These are phyloP conservation scores for Pantala flavescens DNA, from an alignment of 1,140 invertebrate species.

Conservation along the genomic window DNA sequence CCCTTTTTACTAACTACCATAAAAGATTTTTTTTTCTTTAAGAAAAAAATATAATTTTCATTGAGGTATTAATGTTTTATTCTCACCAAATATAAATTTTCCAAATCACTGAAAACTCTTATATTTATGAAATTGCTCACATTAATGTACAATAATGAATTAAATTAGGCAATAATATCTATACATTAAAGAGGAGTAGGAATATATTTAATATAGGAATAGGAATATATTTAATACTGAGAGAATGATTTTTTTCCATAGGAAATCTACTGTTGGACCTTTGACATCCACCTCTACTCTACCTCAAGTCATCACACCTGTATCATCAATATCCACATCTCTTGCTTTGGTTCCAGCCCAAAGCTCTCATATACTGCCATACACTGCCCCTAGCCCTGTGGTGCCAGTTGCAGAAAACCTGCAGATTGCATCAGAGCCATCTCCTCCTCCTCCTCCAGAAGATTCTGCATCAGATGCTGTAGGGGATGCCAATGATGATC, in stretches of 20 bases:
- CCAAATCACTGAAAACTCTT: too few relatives aligned
- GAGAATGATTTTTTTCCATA: conserved; percentile 19
- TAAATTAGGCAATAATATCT: too few relatives aligned
- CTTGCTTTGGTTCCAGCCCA: conserved; percentile 29
- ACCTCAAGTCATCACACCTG: not conserved
- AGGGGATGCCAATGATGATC: conserved; percentile 32
- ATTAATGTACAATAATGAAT: too few relatives aligned
- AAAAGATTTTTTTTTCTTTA: too few relatives aligned
- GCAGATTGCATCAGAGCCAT: conserved; percentile 20
- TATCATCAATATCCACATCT: not conserved
- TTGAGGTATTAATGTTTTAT: too few relatives aligned
- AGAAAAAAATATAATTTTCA: too few relatives aligned
- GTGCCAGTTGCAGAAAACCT: not conserved
- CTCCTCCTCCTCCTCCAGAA: conserved; percentile 32
- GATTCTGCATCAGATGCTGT: conserved; percentile 29
- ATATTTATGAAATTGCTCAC: too few relatives aligned
- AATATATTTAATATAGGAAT: too few relatives aligned
- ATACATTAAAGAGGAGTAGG: too few relatives aligned
- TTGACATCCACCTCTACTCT: not conserved
- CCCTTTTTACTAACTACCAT: too few relatives aligned
- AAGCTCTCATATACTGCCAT: conserved; percentile 17
- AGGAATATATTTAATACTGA: too few relatives aligned
- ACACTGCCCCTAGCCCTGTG: not conserved
- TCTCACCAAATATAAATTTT: too few relatives aligned
- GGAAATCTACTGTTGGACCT: conserved; percentile 31